Evolutionary conservation across 2,797 vertebrate species (phyloP), one percentile per base, ranked within the genome.

Genomic region (Hemitrygon akajei): DNA sequence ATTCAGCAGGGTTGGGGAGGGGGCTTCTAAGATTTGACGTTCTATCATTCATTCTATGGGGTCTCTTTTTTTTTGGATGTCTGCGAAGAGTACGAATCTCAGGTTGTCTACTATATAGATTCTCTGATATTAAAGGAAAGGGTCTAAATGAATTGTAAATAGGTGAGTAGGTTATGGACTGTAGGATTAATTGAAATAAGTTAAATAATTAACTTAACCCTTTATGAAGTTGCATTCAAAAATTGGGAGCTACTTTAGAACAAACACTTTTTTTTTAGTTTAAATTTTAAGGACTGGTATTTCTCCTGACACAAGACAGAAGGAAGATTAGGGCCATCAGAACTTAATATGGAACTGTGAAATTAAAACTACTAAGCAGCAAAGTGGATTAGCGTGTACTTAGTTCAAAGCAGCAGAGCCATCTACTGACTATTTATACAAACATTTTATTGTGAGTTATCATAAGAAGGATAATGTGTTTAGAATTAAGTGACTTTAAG

Each of bases 321-420:
- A 25, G 40, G 34, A 76, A 93, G 91, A 93, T 93, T 75, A 76
- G 69, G 71, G 37, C 22, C 37, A 27, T 73, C 37, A 47, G 69
- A 76, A 40, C 76, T 93, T 75, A 93, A 75, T 58, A 56, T 75
- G 91, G 40, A 93, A 93, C 91, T 93, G 71, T 93, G 91, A 93
- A 93, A 93, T 93, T 75, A 93, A 73, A 93, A 73, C 37, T 93
- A 27, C 71, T 56, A 22, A 27, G 66, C 27, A 93, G 71, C 69
- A 93, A 76, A 93, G 71, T 75, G 71, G 71, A 93, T 93, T 93
- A 93, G 71, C 7, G 25, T 47, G 40, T 18, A 93, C 76, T 93
- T 93, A 93, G 91, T 93, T 93, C 71, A 93, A 93, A 93, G 91
- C 91, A 76, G 91, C 91, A 93, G 91, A 93, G 91, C 91, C 91